Base-by-base conservation (phyloP, 2,888 invertebrate genomes). In the Eulithis testata region DNA sequence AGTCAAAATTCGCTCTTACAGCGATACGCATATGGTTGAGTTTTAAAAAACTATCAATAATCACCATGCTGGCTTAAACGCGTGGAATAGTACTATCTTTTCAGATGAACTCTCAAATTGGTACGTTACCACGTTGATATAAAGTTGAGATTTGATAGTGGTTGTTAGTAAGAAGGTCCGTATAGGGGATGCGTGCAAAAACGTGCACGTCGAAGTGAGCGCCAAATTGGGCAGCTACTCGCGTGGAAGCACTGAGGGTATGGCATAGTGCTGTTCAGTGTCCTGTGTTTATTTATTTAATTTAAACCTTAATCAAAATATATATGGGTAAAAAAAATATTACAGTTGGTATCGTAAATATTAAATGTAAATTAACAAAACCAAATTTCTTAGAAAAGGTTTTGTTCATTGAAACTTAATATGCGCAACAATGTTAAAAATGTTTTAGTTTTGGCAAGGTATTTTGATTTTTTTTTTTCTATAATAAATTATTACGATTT, bases 211-310 rank as follows among this genome's bases (percentile, higher is more conserved):
- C 76, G 76, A 75, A 77, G 75, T 73, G 72, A 77, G 74, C 76
- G 81, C 83, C 85, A 82, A 85, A 88, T 88, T 87, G 85, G 83
- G 85, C 82, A 83, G 76, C 76, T 81, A 80, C 76, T 85, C 84
- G 82, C 80, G 82, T 77, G 84, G 84, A 85, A 84, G 81, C 75
- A 70, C 73, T 73, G 79, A 76, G 80, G 82, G 81, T 6, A 36
- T 7, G 3, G 11, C 49, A 43, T 68, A 71, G 70, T 61, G 73
- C 66, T 69, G 73, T 65, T 56, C 61, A 56, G 58, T 62, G 71
- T 68, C 59, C 61, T 67, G 55, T 57, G 69, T 68, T 68, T 69
- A 70, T 58, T 63, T 63, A 43, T 51, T 49, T 27, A 21, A 40
- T 40, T 40, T 3, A 7, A 7, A 0, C 40, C 40, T 5, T 2